Conservation (phyloP, 2,113 vertebrate species). For the Cricetomys ansorgei region DNA sequence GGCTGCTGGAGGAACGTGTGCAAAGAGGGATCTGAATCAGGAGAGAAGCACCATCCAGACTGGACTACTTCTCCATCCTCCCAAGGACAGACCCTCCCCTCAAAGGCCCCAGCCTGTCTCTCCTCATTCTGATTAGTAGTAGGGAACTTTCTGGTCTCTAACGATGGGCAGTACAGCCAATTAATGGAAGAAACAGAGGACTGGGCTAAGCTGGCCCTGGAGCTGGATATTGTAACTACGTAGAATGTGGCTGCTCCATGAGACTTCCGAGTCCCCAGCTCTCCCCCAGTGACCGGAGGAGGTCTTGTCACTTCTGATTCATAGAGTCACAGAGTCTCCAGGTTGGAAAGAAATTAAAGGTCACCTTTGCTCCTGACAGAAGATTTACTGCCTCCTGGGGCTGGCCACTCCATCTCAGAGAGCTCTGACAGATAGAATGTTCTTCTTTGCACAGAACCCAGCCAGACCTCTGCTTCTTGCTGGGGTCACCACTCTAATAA, state of each 20-base stretch:
- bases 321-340: constrained; percentile 36
- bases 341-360: constrained; percentile 63
- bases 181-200: neutral
- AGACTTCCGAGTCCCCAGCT: neutral
- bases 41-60: neutral
- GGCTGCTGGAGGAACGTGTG: neutral
- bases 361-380: constrained; percentile 43
- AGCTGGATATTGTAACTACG: neutral
- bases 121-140: neutral
- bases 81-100: neutral
- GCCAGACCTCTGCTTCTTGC: neutral
- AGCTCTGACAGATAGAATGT: neutral
- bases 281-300: neutral
- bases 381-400: constrained; percentile 31
- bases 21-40: neutral
- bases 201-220: neutral
- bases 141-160: neutral
- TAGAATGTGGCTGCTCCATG: neutral
- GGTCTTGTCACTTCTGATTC: constrained; percentile 58
- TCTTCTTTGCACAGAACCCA: neutral
- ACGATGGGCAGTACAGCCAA: neutral
- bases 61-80: neutral
- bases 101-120: neutral
- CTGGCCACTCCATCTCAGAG: constrained; percentile 3
- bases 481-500: neutral